phyloP scores from a whole-genome alignment of 2,797 vertebrate genomes.

The Esox lucius region DNA sequence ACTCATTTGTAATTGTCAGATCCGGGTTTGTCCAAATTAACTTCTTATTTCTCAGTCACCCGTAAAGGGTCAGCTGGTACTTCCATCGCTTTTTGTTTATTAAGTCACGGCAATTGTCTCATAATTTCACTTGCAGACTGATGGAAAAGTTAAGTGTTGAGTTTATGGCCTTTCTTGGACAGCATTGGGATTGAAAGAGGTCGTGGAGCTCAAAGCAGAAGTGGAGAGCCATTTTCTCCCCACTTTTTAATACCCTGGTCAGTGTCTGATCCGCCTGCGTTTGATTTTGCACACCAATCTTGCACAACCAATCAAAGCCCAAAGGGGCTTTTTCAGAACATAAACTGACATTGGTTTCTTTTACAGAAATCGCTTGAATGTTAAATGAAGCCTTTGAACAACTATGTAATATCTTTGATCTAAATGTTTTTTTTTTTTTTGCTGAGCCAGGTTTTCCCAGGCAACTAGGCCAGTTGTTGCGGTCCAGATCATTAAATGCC shows the following conservation, averaged over 20 bases:
- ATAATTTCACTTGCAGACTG: slow-evolving; percentile 65
- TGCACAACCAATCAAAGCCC: slow-evolving; percentile 64
- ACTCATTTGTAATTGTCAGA: slow-evolving; percentile 48
- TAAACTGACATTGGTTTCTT: slow-evolving; percentile 63
- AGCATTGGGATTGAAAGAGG: slow-evolving; percentile 64
- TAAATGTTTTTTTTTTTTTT: slow-evolving; percentile 41
- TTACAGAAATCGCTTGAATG: slow-evolving; percentile 57
- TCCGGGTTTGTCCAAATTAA: slow-evolving; percentile 52
- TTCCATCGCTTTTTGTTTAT: slow-evolving; percentile 72
- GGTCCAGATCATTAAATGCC: slow-evolving; percentile 56
- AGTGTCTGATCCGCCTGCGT: slow-evolving; percentile 64
- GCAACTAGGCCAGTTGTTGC: slow-evolving; percentile 45
- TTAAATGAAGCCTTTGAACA: slow-evolving; percentile 57
- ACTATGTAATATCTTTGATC: slow-evolving; percentile 50
- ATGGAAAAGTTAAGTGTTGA: slow-evolving; percentile 72
- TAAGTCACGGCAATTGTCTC: slow-evolving; percentile 68
- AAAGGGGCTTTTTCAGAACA: slow-evolving; percentile 45
- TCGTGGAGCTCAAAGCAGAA: slow-evolving; percentile 57
- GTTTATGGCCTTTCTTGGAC: slow-evolving; percentile 64
- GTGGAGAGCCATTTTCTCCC: slow-evolving; percentile 60
- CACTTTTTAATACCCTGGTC: slow-evolving; percentile 67
- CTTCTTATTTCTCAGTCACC: slow-evolving; percentile 56
- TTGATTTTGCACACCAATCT: slow-evolving; percentile 69
- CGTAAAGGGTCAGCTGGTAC: slow-evolving; percentile 68
- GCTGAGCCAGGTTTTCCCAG: slow-evolving; percentile 31